These are phyloP conservation scores for Numenius arquata DNA, from an alignment of 2,113 vertebrate genomes.

Conservation along the genomic window DNA sequence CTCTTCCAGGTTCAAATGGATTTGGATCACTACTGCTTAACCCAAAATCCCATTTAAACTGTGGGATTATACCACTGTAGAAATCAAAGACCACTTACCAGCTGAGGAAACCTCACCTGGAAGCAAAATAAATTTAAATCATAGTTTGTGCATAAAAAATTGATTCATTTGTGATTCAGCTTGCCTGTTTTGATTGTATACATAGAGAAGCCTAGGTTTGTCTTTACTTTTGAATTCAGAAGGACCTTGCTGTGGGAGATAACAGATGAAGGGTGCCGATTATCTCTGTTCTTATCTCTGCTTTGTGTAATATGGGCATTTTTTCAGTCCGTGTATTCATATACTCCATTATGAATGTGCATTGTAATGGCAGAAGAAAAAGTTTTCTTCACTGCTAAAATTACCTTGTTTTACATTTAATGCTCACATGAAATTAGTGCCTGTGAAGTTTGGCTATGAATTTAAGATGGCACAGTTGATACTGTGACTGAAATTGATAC, in stretches of 20 bases:
- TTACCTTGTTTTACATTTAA: background rate
- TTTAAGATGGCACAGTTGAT: background rate
- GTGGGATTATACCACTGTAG: background rate
- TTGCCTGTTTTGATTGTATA: background rate
- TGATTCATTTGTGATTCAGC: background rate
- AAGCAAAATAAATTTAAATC: background rate
- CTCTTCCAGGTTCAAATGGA: background rate
- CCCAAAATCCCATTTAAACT: background rate
- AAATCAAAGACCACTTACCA: background rate
- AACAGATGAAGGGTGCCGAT: background rate
- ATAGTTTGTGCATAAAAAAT: background rate
- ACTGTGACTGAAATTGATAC: background rate
- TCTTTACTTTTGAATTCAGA: background rate
- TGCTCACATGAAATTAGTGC: background rate
- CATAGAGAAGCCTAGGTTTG: background rate
- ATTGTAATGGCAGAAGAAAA: background rate
- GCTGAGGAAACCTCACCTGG: background rate
- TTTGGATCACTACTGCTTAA: slow-evolving; percentile 21
- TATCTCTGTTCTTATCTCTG: background rate
- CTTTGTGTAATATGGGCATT: background rate
- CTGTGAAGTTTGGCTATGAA: background rate
- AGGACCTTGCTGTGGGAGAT: background rate
- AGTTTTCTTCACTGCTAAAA: background rate
- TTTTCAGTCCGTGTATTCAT: background rate
- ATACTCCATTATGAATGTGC: background rate